Base-by-base conservation (phyloP, 2,888 invertebrate genomes). In the Pristionchus maxplancki region DNA sequence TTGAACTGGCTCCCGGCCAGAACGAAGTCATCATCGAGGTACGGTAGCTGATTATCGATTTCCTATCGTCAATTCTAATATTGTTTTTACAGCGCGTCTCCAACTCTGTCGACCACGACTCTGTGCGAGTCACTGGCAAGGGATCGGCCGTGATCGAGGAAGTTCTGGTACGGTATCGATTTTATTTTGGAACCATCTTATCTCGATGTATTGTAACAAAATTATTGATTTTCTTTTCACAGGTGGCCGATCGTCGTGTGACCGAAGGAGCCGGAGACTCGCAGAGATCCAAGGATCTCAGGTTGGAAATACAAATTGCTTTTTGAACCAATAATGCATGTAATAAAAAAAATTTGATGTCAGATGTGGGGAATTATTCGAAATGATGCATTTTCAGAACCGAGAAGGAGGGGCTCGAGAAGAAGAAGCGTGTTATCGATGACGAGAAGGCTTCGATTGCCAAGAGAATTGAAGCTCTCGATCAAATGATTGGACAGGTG, bases 111-210 rank as follows among this genome's bases (percentile, higher is more conserved):
- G 88, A 90, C 17, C 74, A 88, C 28, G 91, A 92, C 34, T 93
- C 93, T 1, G 90, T 94, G 28, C 89, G 94, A 5, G 92, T 94
- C n/a, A 92, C 93, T 40, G 91, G 93, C 74, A 89, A 81, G 53
- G 91, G 93, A 28, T 87, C 90, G 4, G 93, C 91, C 6, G 89
- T 89, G 15, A 93, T 93, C 81, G 92, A 93, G 81, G 93, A 93
- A 83, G 93, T 94, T 15, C 90, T 89, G 64, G 91, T 88, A 64
- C 53, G 50, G 53, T 53, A 50, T 34, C 11, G 5, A n/a, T 24
- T 71, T 34, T 5, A 24, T 53, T 34, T 37, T 83, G 8, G 78
- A 53, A 31, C 24, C 1, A 37, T 37, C 37, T 37, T 34, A 4
- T 3, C 17, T n/a, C 24, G 40, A 40, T 5, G 81, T 48, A 48